Conservation (phyloP, 2,797 vertebrate genomes). For the Xenopus petersii region DNA sequence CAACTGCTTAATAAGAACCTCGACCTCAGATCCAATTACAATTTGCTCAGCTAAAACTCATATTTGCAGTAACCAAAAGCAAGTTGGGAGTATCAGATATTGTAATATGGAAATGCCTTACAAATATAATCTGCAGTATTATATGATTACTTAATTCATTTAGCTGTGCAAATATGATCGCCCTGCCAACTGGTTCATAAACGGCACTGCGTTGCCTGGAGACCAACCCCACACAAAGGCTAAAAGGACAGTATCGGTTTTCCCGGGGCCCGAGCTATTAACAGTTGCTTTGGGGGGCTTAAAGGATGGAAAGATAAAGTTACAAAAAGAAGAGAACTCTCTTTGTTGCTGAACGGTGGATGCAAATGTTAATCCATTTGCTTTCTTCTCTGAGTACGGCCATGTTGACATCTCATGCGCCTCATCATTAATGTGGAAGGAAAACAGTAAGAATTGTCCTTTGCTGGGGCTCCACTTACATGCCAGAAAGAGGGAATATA, state of each 20-base stretch:
- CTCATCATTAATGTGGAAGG: neutral
- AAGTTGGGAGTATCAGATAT: conserved; percentile 82
- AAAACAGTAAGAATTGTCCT: neutral
- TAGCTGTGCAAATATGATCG: conserved; percentile 69
- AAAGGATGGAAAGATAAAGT: conserved; percentile 56
- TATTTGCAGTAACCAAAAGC: conserved; percentile 70
- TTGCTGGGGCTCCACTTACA: neutral
- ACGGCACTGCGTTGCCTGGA: conserved; percentile 63
- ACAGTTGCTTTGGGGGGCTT: conserved; percentile 66
- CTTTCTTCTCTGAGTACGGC: conserved; percentile 30
- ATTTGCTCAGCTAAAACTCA: conserved; percentile 68
- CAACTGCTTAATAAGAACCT: conserved; percentile 78
- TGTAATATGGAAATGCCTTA: conserved; percentile 85
- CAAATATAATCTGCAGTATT: conserved; percentile 74
- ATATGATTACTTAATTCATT: conserved; percentile 81
- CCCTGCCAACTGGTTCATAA: conserved; percentile 68
- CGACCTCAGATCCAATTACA: conserved; percentile 78
- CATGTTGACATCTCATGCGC: neutral
- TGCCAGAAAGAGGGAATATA: conserved; percentile 27
- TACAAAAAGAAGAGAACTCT: conserved; percentile 54
- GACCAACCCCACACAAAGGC: conserved; percentile 61
- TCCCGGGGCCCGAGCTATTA: conserved; percentile 73
- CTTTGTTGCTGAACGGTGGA: conserved; percentile 36
- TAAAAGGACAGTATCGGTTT: conserved; percentile 66
- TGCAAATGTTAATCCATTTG: conserved; percentile 46